Conservation (phyloP, 2,888 invertebrate species). For the Lepidocyrtinus sp. region DNA sequence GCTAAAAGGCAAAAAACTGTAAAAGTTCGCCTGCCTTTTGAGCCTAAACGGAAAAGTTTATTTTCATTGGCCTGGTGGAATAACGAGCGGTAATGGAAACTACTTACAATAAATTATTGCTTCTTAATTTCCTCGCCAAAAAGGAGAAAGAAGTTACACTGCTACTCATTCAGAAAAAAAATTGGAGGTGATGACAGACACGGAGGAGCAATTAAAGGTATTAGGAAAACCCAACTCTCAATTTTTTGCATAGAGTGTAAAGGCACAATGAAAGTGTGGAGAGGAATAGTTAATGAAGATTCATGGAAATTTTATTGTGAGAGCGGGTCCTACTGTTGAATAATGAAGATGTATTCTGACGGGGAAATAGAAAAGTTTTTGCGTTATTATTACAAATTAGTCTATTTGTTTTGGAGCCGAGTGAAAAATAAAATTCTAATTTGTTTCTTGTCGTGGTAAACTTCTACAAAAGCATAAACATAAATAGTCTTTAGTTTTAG, state of each 20-base stretch:
- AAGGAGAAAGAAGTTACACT: background rate
- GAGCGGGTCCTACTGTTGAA: background rate
- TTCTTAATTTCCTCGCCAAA: constrained; percentile 1
- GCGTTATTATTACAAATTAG: background rate
- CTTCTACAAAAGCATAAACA: no score
- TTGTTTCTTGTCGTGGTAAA: background rate
- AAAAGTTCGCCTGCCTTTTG: background rate
- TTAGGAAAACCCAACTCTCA: background rate
- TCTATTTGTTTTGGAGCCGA: background rate
- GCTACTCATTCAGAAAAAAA: constrained; percentile 20
- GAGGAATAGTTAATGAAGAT: constrained; percentile 32
- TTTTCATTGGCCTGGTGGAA: background rate
- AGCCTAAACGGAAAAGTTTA: background rate
- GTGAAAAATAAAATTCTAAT: background rate
- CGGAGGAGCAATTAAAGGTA: background rate
- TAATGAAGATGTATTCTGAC: constrained; percentile 33
- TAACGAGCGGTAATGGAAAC: background rate
- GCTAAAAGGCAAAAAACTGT: background rate
- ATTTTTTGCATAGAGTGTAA: background rate
- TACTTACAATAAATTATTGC: background rate
- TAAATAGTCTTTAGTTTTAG: no score
- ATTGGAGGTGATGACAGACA: constrained; percentile 34
- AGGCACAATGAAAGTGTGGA: constrained; percentile 27
- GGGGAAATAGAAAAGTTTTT: background rate
- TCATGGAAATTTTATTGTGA: constrained; percentile 27